phyloP scores from a whole-genome alignment of 2,888 invertebrate genomes.

The Pachydiplax longipennis region DNA sequence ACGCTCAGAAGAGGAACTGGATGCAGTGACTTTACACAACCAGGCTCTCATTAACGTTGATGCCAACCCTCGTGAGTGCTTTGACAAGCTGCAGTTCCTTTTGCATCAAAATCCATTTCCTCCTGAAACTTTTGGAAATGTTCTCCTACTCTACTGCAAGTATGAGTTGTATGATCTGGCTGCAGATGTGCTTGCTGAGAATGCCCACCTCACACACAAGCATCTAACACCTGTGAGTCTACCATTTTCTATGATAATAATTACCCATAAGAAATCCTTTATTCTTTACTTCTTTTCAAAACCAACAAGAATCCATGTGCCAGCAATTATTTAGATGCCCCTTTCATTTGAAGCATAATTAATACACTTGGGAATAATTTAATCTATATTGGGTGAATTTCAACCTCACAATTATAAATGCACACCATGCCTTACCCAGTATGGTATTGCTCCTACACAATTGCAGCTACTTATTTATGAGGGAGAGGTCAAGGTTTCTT shows the following conservation, averaged over 20 bases:
- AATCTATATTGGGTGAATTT: too few relatives aligned
- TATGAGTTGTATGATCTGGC: constrained; percentile 97
- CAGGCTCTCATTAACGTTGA: constrained; percentile 93
- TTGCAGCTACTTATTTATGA: too few relatives aligned
- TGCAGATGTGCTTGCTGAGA: constrained; percentile 97
- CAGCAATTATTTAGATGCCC: too few relatives aligned
- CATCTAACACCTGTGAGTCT: constrained; percentile 82
- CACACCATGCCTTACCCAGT: too few relatives aligned
- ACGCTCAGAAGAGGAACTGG: constrained; percentile 94
- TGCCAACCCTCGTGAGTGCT: constrained; percentile 87
- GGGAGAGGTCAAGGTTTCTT: too few relatives aligned
- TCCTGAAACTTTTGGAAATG: constrained; percentile 95
- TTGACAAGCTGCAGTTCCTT: constrained; percentile 92
- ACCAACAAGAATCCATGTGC: too few relatives aligned
- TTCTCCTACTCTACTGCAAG: constrained; percentile 93
- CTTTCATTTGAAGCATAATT: too few relatives aligned
- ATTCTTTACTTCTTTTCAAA: too few relatives aligned
- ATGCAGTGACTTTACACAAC: constrained; percentile 97
- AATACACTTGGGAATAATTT: too few relatives aligned
- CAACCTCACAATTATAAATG: too few relatives aligned
- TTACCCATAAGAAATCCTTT: background rate
- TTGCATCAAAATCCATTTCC: constrained; percentile 96
- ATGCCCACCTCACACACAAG: constrained; percentile 94
- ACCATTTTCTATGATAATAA: background rate
- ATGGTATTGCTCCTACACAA: too few relatives aligned